Conservation (phyloP, 1,140 invertebrate species). For the Apis florea region DNA sequence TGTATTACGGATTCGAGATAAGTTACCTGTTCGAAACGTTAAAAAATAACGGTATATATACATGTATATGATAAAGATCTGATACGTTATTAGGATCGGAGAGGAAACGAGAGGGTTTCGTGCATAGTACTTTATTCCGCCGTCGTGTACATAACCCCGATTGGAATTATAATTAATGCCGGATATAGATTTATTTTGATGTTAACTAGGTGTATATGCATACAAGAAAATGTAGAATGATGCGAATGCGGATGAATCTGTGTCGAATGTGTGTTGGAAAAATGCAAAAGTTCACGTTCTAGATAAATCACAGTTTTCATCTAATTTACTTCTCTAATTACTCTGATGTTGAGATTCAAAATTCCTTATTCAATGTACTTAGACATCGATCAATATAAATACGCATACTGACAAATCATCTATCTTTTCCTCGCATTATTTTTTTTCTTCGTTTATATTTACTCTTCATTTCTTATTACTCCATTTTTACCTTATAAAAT, state of each 20-base stretch:
- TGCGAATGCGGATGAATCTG: constrained; percentile 4
- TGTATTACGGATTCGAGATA: constrained; percentile 25
- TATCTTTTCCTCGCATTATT: constrained; percentile 56
- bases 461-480: no score
- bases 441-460: constrained; percentile 16
- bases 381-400: constrained; percentile 77
- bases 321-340: constrained; percentile 76
- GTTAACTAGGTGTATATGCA: constrained; percentile 80
- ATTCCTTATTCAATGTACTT: constrained; percentile 79
- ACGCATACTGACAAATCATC: constrained; percentile 65
- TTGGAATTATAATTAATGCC: constrained; percentile 69
- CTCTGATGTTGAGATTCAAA: constrained; percentile 75
- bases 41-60: constrained; percentile 53
- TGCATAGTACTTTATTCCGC: constrained; percentile 64
- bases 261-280: not conserved
- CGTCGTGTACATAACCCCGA: constrained; percentile 73
- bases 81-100: constrained; percentile 20
- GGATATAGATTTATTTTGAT: constrained; percentile 81
- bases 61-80: constrained; percentile 45
- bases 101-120: constrained; percentile 20
- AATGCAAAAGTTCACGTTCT: constrained; percentile 34
- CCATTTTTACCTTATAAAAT: no score
- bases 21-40: constrained; percentile 39
- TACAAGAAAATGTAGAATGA: constrained; percentile 51
- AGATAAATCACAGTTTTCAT: constrained; percentile 60